Percentiles rank a stretch among this genome's conserved stretches.
Evolutionary conservation across 1,140 invertebrate genomes (phyloP).

Genomic region (Hormaphis cornu): DNA sequence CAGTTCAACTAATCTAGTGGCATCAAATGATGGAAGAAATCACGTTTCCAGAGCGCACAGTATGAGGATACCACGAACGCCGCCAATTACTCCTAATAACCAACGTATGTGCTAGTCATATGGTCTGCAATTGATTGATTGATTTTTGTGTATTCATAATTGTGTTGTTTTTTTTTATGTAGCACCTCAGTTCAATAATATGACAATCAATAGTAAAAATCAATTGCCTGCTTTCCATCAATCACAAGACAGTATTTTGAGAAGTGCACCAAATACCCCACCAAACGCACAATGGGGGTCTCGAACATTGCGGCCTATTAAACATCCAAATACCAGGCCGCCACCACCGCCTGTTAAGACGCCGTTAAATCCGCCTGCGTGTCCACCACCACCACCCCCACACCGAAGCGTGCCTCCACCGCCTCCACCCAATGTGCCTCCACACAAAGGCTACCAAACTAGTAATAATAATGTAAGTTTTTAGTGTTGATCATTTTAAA

Average conservation of each 20-base stretch:
- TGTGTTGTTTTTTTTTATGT: not conserved
- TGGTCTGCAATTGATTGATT: conserved; percentile 17
- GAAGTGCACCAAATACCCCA: conserved; percentile 37
- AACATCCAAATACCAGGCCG: conserved; percentile 40
- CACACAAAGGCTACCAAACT: conserved; percentile 14
- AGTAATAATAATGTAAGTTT: conserved; percentile 21
- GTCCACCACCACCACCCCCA: conserved; percentile 37
- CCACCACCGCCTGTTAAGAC: conserved; percentile 40
- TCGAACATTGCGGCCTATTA: conserved; percentile 38
- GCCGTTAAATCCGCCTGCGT: conserved; percentile 40
- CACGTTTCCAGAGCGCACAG: conserved; percentile 48
- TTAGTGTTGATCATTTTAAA: not conserved
- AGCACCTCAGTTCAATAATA: not conserved
- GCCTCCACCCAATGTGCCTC: conserved; percentile 7
- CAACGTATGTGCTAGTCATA: conserved; percentile 20
- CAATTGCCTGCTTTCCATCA: conserved; percentile 45
- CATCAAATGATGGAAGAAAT: conserved; percentile 37
- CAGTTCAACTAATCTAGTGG: conserved; percentile 37
- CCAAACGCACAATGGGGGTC: conserved; percentile 36
- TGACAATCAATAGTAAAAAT: conserved; percentile 37
- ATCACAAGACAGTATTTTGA: conserved; percentile 46
- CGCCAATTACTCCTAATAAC: conserved; percentile 41
- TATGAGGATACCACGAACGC: conserved; percentile 47
- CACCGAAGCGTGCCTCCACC: conserved; percentile 6
- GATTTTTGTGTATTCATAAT: not conserved